Percentiles rank a stretch among this genome's conserved stretches.
Conservation (phyloP, 92 coral and sea anemone genomes). For the Epizoanthus stellaris region DNA sequence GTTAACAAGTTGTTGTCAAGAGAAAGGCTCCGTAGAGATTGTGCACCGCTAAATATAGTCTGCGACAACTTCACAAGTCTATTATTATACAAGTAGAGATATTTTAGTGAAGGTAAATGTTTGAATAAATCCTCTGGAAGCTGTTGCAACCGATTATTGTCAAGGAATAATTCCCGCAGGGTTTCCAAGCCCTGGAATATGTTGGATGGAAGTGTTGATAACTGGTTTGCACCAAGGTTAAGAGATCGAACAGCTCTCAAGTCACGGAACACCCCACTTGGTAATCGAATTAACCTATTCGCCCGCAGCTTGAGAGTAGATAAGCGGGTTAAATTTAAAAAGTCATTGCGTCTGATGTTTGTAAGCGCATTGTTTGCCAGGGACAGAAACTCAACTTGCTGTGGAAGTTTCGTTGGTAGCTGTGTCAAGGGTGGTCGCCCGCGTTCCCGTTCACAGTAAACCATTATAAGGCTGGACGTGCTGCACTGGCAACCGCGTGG, state of each 20-base stretch:
- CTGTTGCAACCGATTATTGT: slow-evolving; percentile 72
- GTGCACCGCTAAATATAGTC: slow-evolving; percentile 71
- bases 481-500: slow-evolving; percentile 34
- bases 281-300: slow-evolving; percentile 79
- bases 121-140: slow-evolving; percentile 78
- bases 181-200: slow-evolving; percentile 73
- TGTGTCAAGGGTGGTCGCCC: slow-evolving; percentile 47
- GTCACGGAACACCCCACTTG: slow-evolving; percentile 86
- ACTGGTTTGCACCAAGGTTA: slow-evolving; percentile 78
- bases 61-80: slow-evolving; percentile 71
- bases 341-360: slow-evolving; percentile 68
- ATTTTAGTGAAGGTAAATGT: slow-evolving; percentile 76
- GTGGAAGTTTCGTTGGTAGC: slow-evolving; percentile 80
- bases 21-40: slow-evolving; percentile 64
- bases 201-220: slow-evolving; percentile 77
- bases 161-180: slow-evolving; percentile 82
- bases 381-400: slow-evolving; percentile 66
- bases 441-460: slow-evolving; percentile 48
- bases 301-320: slow-evolving; percentile 72
- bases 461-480: slow-evolving; percentile 32
- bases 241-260: slow-evolving; percentile 70
- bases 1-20: slow-evolving; percentile 77
- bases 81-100: slow-evolving; percentile 79
- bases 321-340: slow-evolving; percentile 76
- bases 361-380: slow-evolving; percentile 74